A percentile compares a stretch with the other conserved stretches of the same genome.
These are phyloP conservation scores for Nixonia krombeini DNA, from an alignment of 1,140 invertebrate species.

Conservation along the genomic window DNA sequence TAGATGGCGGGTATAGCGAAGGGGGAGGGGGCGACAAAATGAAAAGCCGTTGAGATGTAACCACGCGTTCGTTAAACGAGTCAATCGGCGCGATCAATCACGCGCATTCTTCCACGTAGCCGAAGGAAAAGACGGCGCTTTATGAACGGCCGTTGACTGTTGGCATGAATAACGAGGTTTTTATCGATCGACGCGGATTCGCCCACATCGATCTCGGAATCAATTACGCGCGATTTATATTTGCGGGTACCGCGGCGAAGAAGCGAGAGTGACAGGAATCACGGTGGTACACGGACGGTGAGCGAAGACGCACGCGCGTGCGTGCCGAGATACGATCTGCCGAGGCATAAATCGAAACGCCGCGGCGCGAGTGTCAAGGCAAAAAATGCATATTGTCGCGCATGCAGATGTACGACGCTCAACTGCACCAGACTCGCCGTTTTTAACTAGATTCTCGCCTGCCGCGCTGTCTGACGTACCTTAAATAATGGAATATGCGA, in stretches of 20 bases:
- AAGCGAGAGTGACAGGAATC: constrained; percentile 11
- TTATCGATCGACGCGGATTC: constrained; percentile 53
- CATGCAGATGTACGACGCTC: constrained; percentile 4
- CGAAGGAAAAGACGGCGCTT: constrained; percentile 29
- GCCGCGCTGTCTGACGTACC: too few species aligned
- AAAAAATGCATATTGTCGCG: constrained; percentile 12
- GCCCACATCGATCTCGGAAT: constrained; percentile 59
- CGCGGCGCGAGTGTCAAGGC: constrained; percentile 35
- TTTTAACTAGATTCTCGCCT: too few species aligned
- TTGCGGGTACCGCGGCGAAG: constrained; percentile 39
- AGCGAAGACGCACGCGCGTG: constrained; percentile 20
- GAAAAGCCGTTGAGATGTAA: too few species aligned
- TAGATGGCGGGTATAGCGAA: not conserved
- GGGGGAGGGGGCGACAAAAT: not conserved
- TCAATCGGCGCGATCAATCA: not conserved
- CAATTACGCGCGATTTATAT: constrained; percentile 64
- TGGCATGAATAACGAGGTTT: constrained; percentile 47
- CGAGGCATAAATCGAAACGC: constrained; percentile 55
- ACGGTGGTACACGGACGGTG: not conserved
- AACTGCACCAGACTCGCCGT: too few species aligned
- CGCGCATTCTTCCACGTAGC: not conserved
- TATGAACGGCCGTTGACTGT: constrained; percentile 29
- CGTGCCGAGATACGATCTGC: constrained; percentile 46
- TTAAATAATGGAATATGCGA: too few species aligned
- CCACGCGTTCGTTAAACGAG: not conserved